Base-by-base conservation (phyloP, 2,113 vertebrate species). In the Sander lucioperca region DNA sequence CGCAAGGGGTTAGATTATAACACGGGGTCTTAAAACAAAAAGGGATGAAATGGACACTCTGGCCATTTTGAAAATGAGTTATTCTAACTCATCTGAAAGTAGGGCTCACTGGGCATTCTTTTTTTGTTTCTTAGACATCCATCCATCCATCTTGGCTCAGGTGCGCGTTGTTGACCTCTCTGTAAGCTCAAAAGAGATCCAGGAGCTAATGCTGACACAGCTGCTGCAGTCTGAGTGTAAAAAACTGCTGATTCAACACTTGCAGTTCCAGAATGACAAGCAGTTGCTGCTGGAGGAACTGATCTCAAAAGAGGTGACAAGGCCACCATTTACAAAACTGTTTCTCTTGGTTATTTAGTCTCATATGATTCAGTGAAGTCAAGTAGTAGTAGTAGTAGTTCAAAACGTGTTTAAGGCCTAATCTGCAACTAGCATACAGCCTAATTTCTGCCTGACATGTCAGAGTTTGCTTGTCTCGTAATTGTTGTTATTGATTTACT, bases 121-220 rank as follows among this genome's bases (percentile, higher is more conserved):
- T 69, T 80, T 59, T 56, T 62, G 48, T 74, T 76, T 27, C 53
- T 23, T 85, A 98, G 97, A 91, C 57, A 82, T 97, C 64, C 95
- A 95, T 59, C 88, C 85, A 0, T 89, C 91, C 18, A 61, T 96
- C 43, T 80, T 97, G 83, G 93, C 96, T 71, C 69, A 83, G 62
- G 83, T 97, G 13, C 86, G 85, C 18, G 87, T 97, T 19, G 85
- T 97, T 57, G 95, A 97, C 89, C 88, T 97, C 82, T 92, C 95
- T 61, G 87, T 95, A 64, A 94, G 95, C 86, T 74, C 77, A 30
- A 86, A 91, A 13, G 92, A 95, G 53, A 86, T 97, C 53, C 92
- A 95, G 86, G 93, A 96, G 70, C 86, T 95, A 75, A 88, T 97
- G 87, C 90, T 97, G 83, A 88, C 91, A 14, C 95, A 96, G 88